Evolutionary conservation across 1,140 invertebrate genomes (phyloP).

Genomic region (Drosophila fuyamai): DNA sequence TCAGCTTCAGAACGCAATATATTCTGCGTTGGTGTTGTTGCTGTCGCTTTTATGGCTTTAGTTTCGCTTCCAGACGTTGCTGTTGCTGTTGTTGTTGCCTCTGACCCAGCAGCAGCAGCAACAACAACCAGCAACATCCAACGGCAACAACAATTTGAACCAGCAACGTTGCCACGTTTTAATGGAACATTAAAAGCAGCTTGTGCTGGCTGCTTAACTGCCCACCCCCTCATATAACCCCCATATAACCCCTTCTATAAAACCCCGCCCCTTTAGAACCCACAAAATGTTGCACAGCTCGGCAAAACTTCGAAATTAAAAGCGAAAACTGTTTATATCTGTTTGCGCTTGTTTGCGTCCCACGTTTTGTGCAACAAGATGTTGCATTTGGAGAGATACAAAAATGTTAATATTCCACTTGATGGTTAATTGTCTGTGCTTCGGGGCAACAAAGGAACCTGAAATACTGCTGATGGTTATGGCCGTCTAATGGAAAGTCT

Average conservation of each 20-base stretch:
- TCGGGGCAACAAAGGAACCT: slow-evolving; percentile 12
- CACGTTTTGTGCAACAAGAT: slow-evolving; percentile 54
- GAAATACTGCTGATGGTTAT: slow-evolving; percentile 8
- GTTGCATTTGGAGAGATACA: slow-evolving; percentile 43
- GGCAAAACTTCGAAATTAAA: slow-evolving; percentile 73
- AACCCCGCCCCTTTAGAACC: slow-evolving; percentile 8
- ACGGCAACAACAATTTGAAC: slow-evolving; percentile 10
- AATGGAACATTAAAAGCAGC: slow-evolving; percentile 80
- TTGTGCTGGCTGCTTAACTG: slow-evolving; percentile 62
- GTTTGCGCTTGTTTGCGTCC: slow-evolving; percentile 19
- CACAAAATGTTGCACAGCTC: slow-evolving; percentile 69
- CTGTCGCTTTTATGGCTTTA: slow-evolving; percentile 68
- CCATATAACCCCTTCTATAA: slow-evolving; percentile 16
- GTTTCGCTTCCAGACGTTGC: slow-evolving; percentile 56
- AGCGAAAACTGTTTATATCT: slow-evolving; percentile 60
- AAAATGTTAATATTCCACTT: slow-evolving; percentile 43
- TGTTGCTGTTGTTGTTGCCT: slow-evolving; percentile 22
- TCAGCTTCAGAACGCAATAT: slow-evolving; percentile 65
- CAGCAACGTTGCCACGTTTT: slow-evolving; percentile 50
- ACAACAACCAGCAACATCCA: slow-evolving; percentile 34
- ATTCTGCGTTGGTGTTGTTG: slow-evolving; percentile 50
- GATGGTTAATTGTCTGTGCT: slow-evolving; percentile 45
- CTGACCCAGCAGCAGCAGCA: slow-evolving; percentile 33
- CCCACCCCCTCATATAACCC: slow-evolving; percentile 39
- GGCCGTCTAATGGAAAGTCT: not conserved